Evolutionary conservation across 2,113 vertebrate genomes (phyloP).

Genomic region (Xerus inauris): DNA sequence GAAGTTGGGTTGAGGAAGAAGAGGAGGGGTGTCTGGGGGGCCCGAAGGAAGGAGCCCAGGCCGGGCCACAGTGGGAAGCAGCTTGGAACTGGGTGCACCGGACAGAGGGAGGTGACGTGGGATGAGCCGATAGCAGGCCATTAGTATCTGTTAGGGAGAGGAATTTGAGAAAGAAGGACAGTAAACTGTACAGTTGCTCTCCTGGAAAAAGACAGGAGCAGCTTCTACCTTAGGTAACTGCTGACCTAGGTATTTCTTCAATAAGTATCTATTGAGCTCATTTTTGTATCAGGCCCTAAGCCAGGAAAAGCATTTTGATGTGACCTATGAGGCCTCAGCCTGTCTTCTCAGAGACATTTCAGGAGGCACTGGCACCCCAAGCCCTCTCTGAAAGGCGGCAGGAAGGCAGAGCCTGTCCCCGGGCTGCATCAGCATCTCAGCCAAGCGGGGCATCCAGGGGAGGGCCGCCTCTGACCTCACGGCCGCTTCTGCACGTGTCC

Average conservation of each 20-base stretch:
- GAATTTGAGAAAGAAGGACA: background rate
- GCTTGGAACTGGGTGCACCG: background rate
- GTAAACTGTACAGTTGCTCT: background rate
- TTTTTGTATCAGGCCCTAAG: background rate
- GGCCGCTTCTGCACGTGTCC: background rate
- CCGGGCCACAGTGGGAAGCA: background rate
- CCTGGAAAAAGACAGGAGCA: background rate
- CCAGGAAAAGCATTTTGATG: background rate
- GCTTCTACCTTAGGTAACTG: background rate
- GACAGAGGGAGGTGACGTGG: background rate
- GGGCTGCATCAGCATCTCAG: too few relatives aligned
- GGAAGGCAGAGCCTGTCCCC: background rate
- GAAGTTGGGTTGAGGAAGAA: background rate
- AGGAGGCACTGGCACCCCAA: background rate
- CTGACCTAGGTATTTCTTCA: background rate
- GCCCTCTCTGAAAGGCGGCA: background rate
- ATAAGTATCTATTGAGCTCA: background rate
- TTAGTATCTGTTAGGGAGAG: background rate
- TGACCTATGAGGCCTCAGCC: background rate
- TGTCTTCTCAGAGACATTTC: too few relatives aligned
- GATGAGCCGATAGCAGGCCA: background rate
- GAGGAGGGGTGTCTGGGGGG: background rate
- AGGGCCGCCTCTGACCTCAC: rapidly evolving
- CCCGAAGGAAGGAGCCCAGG: background rate
- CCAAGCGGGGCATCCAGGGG: background rate